phyloP scores from a whole-genome alignment of 2,888 invertebrate species.

The Ecdyonurus torrentis region DNA sequence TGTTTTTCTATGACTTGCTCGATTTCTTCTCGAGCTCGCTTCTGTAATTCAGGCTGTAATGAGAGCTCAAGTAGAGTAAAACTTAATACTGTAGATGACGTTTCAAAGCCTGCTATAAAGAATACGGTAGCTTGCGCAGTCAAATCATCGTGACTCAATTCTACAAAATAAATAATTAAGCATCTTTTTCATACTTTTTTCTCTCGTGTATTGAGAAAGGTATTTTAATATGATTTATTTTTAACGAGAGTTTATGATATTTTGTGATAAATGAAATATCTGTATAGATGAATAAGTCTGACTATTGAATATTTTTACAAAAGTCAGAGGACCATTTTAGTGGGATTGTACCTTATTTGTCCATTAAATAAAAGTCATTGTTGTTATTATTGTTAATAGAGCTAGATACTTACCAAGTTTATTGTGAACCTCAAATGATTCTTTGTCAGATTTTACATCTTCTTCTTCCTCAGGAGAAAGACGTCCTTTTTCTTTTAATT shows the following conservation, averaged over 20 bases:
- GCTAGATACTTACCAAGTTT: no score
- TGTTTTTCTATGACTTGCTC: not conserved
- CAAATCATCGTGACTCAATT: constrained; percentile 6
- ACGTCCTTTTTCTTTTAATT: constrained; percentile 5
- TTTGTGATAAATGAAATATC: not conserved
- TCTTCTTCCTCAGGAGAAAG: not conserved
- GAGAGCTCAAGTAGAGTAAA: constrained; percentile 33
- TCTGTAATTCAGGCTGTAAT: constrained; percentile 1
- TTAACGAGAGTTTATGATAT: no score
- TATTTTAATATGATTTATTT: no score
- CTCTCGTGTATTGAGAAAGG: no score
- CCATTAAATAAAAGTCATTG: no score
- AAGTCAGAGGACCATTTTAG: no score
- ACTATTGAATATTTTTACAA: no score
- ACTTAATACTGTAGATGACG: constrained; percentile 31
- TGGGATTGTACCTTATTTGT: no score
- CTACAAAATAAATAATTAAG: no score
- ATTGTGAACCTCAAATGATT: not conserved
- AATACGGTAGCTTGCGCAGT: constrained; percentile 18
- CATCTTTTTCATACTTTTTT: no score
- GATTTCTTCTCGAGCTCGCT: constrained; percentile 2
- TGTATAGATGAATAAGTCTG: no score
- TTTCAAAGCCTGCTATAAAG: constrained; percentile 33
- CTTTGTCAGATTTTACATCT: not conserved
- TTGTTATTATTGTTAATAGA: no score